These are phyloP conservation scores for Eurois occulta DNA, from an alignment of 2,888 invertebrate genomes.

Conservation along the genomic window DNA sequence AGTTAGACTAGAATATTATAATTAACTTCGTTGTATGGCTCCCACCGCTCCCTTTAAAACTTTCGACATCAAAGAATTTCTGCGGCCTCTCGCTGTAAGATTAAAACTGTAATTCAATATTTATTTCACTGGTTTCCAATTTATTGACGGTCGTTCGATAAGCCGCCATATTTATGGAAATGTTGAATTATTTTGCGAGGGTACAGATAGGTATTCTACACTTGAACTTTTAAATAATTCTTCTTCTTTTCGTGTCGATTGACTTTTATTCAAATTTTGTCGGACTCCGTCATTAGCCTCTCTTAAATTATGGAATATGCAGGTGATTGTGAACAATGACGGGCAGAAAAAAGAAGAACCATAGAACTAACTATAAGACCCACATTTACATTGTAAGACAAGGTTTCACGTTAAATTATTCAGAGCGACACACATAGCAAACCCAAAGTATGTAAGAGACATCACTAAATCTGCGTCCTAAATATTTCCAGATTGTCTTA, in stretches of 20 bases:
- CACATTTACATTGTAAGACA: background rate
- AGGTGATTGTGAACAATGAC: background rate
- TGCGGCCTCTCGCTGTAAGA: conserved; percentile 39
- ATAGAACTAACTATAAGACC: background rate
- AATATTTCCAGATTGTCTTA: conserved; percentile 43
- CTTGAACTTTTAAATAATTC: background rate
- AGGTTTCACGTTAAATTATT: conserved; percentile 6
- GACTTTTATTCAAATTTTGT: background rate
- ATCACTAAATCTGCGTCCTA: conserved; percentile 3
- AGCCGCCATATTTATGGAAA: conserved; percentile 42
- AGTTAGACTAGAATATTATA: conserved; percentile 43
- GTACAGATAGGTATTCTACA: background rate
- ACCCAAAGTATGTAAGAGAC: conserved; percentile 4
- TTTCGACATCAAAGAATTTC: conserved; percentile 40
- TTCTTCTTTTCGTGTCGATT: background rate
- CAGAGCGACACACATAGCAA: conserved; percentile 4
- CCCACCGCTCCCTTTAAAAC: conserved; percentile 28
- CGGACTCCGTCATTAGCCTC: background rate
- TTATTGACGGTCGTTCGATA: conserved; percentile 38
- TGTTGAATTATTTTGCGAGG: background rate
- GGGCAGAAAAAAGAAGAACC: background rate
- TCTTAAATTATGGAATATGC: background rate
- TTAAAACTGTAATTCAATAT: conserved; percentile 55
- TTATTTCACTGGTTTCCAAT: conserved; percentile 52
- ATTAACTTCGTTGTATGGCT: conserved; percentile 35